Evolutionary conservation across 1,140 invertebrate genomes (phyloP).

Genomic region (Dendrolimus punctatus): DNA sequence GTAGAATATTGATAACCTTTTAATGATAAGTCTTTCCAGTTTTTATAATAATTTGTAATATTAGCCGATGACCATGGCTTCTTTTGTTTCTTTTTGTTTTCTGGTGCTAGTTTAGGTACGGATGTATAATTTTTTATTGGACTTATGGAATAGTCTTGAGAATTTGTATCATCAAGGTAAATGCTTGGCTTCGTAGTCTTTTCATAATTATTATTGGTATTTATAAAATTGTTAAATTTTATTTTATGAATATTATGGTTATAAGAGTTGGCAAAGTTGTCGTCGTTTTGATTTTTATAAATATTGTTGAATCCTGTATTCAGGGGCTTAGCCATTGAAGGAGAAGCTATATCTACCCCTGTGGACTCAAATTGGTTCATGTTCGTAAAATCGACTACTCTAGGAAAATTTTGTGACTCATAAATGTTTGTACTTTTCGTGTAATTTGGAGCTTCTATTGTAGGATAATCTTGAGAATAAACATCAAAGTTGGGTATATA

Average conservation of each 20-base stretch:
- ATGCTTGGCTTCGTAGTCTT: slow-evolving; percentile 8
- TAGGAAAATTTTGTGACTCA: slow-evolving; percentile 39
- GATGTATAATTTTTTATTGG: slow-evolving; percentile 17
- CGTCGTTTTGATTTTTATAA: slow-evolving; percentile 13
- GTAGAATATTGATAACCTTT: slow-evolving; percentile 52
- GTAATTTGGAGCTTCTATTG: slow-evolving; percentile 17
- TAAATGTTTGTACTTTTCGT: slow-evolving; percentile 11
- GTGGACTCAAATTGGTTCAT: slow-evolving; percentile 37
- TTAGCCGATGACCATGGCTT: slow-evolving; percentile 24
- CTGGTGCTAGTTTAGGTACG: slow-evolving; percentile 25
- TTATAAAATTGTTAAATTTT: slow-evolving; percentile 7
- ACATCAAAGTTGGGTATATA: slow-evolving; percentile 18
- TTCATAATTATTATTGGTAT: slow-evolving; percentile 14
- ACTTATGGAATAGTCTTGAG: slow-evolving; percentile 18
- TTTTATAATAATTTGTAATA: slow-evolving; percentile 31
- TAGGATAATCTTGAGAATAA: slow-evolving; percentile 16
- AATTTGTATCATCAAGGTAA: not conserved
- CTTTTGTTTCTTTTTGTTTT: slow-evolving; percentile 40
- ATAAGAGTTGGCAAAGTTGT: slow-evolving; percentile 8
- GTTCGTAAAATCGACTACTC: slow-evolving; percentile 54
- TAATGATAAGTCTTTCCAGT: slow-evolving; percentile 29
- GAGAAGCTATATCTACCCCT: slow-evolving; percentile 36
- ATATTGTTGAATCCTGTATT: not conserved
- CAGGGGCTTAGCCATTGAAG: slow-evolving; percentile 4
- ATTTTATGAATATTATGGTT: slow-evolving; percentile 7